Evolutionary conservation across 1,140 invertebrate genomes (phyloP).

Genomic region (Plectrocnemia conspersa): DNA sequence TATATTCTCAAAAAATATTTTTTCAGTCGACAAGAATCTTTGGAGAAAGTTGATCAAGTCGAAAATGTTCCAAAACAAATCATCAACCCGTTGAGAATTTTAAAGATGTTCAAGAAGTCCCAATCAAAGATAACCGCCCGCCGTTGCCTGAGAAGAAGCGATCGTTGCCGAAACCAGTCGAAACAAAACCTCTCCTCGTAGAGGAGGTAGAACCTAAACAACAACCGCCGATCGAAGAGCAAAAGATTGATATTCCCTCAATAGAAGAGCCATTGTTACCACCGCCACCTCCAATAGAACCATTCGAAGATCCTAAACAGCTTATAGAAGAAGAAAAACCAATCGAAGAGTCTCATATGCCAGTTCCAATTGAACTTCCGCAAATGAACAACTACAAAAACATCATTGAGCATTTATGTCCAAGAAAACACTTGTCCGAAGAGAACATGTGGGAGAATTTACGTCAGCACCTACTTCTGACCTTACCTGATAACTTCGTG

Average conservation of each 20-base stretch:
- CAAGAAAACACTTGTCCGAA: slow-evolving; percentile 8
- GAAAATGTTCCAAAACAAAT: too few species aligned
- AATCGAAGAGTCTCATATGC: too few species aligned
- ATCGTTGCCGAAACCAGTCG: neutral
- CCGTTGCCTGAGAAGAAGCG: slow-evolving; percentile 16
- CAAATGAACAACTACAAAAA: neutral
- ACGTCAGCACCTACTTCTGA: neutral
- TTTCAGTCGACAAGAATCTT: too few species aligned
- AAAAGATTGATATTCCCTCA: neutral
- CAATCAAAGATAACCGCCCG: slow-evolving; percentile 7
- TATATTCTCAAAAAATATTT: too few species aligned
- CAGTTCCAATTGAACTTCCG: too few species aligned
- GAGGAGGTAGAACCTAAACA: neutral
- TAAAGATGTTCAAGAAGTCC: neutral
- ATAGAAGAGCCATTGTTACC: too few species aligned
- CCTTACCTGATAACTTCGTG: neutral
- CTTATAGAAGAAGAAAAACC: too few species aligned
- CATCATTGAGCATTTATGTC: neutral
- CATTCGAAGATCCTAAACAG: too few species aligned
- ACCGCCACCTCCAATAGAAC: too few species aligned
- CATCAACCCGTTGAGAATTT: too few species aligned
- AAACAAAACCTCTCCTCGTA: neutral
- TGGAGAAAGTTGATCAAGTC: too few species aligned
- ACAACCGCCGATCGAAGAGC: neutral
- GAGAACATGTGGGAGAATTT: slow-evolving; percentile 6